These are phyloP conservation scores for Sarcophaga variegata DNA, from an alignment of 2,888 invertebrate species.

Conservation along the genomic window DNA sequence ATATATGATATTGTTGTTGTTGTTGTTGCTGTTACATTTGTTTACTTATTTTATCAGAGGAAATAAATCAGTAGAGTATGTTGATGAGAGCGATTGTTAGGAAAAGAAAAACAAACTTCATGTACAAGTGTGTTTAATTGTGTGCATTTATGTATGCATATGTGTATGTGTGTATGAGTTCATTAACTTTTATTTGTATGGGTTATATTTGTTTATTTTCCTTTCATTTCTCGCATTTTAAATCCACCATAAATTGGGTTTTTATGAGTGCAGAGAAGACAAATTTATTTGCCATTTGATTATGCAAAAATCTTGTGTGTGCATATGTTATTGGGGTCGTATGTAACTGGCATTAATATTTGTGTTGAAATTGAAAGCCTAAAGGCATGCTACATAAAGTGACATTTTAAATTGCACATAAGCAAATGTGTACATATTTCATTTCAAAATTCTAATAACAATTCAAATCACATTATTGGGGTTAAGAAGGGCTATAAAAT, in stretches of 20 bases:
- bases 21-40: conserved; percentile 20
- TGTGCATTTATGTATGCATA: neutral
- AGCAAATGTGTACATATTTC: neutral
- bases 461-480: neutral
- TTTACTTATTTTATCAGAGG: conserved; percentile 42
- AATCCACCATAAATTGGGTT: conserved; percentile 29
- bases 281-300: conserved; percentile 7
- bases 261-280: conserved; percentile 17
- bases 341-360: conserved; percentile 2
- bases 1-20: conserved; percentile 36
- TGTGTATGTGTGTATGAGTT: conserved; percentile 14
- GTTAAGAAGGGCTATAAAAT: neutral
- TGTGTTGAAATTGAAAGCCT: conserved; percentile 11
- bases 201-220: neutral
- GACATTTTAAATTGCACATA: too few species aligned
- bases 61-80: conserved; percentile 47
- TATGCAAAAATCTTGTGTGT: conserved; percentile 9
- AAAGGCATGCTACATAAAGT: neutral
- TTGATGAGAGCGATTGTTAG: conserved; percentile 31
- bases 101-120: neutral
- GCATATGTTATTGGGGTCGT: conserved; percentile 1
- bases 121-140: neutral
- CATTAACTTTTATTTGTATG: neutral
- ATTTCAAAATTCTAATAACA: conserved; percentile 2
- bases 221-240: neutral